Percentiles rank a stretch among this genome's conserved stretches.
Conservation (phyloP, 2,888 invertebrate species). For the Fabriciana adippe region DNA sequence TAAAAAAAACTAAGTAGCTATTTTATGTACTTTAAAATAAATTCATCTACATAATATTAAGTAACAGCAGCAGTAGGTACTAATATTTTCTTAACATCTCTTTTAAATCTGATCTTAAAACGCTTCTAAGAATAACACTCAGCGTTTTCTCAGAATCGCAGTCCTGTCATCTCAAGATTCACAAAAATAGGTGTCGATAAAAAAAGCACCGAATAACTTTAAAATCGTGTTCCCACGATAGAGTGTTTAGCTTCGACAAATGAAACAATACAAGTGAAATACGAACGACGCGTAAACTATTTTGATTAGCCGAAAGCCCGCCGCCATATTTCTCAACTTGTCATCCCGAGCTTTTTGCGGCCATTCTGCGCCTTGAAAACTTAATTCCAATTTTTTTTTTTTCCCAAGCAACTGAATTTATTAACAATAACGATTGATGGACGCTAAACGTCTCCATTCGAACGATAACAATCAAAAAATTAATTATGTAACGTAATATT, state of each 20-base stretch:
- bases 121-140: slow-evolving; percentile 27
- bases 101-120: not conserved
- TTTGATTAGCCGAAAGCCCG: slow-evolving; percentile 79
- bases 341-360: slow-evolving; percentile 72
- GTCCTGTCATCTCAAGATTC: slow-evolving; percentile 29
- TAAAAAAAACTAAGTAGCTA: no score
- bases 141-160: slow-evolving; percentile 24
- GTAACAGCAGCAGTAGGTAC: no score
- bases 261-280: slow-evolving; percentile 50
- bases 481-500: slow-evolving; percentile 62
- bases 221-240: slow-evolving; percentile 45
- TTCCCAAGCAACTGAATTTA: slow-evolving; percentile 67
- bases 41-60: no score
- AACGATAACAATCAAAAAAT: slow-evolving; percentile 55
- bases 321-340: slow-evolving; percentile 75
- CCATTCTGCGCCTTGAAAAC: slow-evolving; percentile 73
- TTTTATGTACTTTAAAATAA: no score
- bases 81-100: slow-evolving; percentile 1
- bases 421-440: slow-evolving; percentile 39
- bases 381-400: slow-evolving; percentile 71
- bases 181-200: slow-evolving; percentile 46
- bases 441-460: slow-evolving; percentile 16
- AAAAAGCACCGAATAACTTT: slow-evolving; percentile 28
- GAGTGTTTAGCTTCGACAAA: slow-evolving; percentile 40
- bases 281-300: slow-evolving; percentile 76